phyloP scores from a whole-genome alignment of 37 sponge, comb jelly and placozoan genomes.

The Chondrilla cf. caribensis region DNA sequence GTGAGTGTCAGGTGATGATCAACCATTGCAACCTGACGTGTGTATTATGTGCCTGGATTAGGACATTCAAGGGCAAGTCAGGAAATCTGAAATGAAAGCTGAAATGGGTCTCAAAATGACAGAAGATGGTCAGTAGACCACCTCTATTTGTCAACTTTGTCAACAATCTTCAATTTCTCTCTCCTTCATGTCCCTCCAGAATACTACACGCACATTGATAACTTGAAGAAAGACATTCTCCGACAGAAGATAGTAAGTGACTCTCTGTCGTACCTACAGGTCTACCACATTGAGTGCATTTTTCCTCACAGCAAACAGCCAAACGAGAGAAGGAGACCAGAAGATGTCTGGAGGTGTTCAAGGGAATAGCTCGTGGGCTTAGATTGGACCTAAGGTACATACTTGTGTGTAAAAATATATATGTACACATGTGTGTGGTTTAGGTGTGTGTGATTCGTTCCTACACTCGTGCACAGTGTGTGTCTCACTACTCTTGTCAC shows the following conservation, averaged over 20 bases:
- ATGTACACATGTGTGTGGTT: too few relatives aligned
- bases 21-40: background rate
- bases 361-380: background rate
- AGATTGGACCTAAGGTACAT: constrained; percentile 9
- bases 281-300: too few relatives aligned
- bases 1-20: background rate
- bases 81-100: constrained; percentile 23
- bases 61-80: background rate
- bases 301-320: background rate
- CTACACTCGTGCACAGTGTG: too few relatives aligned
- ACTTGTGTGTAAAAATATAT: too few relatives aligned
- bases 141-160: too few relatives aligned
- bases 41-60: background rate
- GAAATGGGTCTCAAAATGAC: constrained; percentile 11
- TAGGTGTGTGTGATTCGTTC: too few relatives aligned
- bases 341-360: background rate
- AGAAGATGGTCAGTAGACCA: background rate
- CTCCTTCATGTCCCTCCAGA: too few relatives aligned
- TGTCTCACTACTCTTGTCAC: background rate
- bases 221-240: constrained; percentile 2
- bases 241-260: background rate
- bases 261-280: too few relatives aligned
- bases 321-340: background rate
- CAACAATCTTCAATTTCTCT: too few relatives aligned
- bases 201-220: background rate